phyloP scores from a whole-genome alignment of 2,113 vertebrate species.

The Herpetotheres cachinnans region DNA sequence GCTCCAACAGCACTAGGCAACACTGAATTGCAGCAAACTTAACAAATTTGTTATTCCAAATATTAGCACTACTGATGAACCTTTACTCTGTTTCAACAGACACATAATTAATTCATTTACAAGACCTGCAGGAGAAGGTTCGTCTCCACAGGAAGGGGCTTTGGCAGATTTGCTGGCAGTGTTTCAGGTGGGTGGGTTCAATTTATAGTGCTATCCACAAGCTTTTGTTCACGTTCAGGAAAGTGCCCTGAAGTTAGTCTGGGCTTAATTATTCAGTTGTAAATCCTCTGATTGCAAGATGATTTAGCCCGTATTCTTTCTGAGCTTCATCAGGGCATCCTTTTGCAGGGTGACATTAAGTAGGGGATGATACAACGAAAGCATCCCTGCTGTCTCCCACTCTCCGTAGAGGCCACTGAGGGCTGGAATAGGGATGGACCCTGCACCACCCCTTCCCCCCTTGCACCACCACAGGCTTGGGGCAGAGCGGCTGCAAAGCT shows the following conservation, averaged over 20 bases:
- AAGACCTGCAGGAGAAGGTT: conserved; percentile 34
- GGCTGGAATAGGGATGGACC: not conserved
- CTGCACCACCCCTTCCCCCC: not conserved
- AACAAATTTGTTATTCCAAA: conserved; percentile 47
- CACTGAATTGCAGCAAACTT: not conserved
- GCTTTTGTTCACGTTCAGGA: conserved; percentile 29
- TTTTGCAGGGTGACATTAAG: not conserved
- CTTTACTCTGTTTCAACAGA: conserved; percentile 15
- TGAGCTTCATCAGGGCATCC: not conserved
- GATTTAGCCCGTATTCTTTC: not conserved
- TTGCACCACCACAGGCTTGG: no score
- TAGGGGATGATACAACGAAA: not conserved
- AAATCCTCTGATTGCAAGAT: not conserved
- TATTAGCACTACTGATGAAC: conserved; percentile 25
- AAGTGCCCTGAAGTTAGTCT: conserved; percentile 25
- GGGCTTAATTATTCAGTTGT: conserved; percentile 25
- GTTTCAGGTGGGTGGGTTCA: conserved; percentile 1
- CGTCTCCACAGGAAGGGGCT: not conserved
- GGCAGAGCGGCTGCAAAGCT: no score
- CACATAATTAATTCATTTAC: conserved; percentile 46
- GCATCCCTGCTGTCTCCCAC: not conserved
- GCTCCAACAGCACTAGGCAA: not conserved
- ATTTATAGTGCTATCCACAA: not conserved
- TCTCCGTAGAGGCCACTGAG: not conserved
- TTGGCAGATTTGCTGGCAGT: conserved; percentile 38